Base-by-base conservation (phyloP, 1,140 invertebrate genomes). In the Vanessa atalanta region DNA sequence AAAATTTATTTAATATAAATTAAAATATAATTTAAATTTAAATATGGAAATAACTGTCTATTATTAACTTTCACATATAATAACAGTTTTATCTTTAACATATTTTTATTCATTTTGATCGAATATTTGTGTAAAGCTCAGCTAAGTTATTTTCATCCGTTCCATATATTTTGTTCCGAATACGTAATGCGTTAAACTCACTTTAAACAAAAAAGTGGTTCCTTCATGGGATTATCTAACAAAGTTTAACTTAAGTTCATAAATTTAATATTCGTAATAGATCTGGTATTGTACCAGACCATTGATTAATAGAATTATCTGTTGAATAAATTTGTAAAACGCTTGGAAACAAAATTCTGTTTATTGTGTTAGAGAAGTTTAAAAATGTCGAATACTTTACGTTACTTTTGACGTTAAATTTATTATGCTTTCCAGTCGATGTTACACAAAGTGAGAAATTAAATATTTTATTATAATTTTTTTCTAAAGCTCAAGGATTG, bases 261-360 rank as follows among this genome's bases (percentile, higher is more conserved):
- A 73, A 73, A 73, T 68, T 37, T 53, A 73, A 68, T 67, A 7
- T 68, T 51, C 31, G 48, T 43, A 68, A 61, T 64, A 67, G 26
- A 67, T 61, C 26, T 47, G n/a, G 7, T 23, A 47, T 55, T 31
- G 50, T 72, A 48, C 23, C n/a, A 26, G 50, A 47, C 50, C n/a
- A 31, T 65, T 37, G 37, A 65, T 57, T 47, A 57, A 67, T 67
- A 55, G 26, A 72, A 47, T 70, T 70, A 70, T 31, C 47, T n/a
- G 13, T 50, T 51, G 20, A 70, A 23, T 50, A 65, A 43, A 72
- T 65, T 72, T 63, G 63, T 47, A 65, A 65, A 57, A 57, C 55
- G 37, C 3, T 47, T 20, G 20, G 8, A 61, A 31, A 31, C 16
- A 66, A 51, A 47, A 31, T 31, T 48, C 23, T 65, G 2, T 37